Base-by-base conservation (phyloP, 2,113 vertebrate genomes). In the Myiagra hebetior region DNA sequence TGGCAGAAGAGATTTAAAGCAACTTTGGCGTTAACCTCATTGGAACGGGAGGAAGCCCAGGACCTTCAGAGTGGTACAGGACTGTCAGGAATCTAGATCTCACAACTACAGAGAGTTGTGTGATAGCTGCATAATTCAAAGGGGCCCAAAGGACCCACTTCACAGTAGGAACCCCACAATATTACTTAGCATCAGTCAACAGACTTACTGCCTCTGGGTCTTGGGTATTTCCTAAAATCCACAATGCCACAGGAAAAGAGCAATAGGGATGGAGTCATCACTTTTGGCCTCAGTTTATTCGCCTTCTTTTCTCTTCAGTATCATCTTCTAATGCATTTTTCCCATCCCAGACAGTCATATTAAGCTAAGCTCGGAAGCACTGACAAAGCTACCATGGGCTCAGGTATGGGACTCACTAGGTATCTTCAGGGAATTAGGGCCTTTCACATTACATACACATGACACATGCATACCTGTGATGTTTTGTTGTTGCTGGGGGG, bases 31-130 rank as follows among this genome's bases (percentile, higher is more conserved):
- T 47, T 72, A 82, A 22, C 13, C 6, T 60, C 15, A 33, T 4
- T n/a, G 28, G 24, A 21, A 91, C 7, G 5, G 3, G n/a, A 82
- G 22, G 15, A 89, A 87, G 68, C 22, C 59, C 44, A 44, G 63
- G 41, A 91, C 68, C 10, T 13, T 62, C 2, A 2, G 4, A 47
- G 22, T 33, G 20, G 13, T 72, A 50, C 87, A 56, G 33, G 56
- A 41, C 42, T 74, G 21, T 37, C 42, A 59, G 52, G 23, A 81
- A 87, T 63, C 30, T 7, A 30, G 12, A 63, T 23, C 20, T 87
- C 1, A 0, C 3, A 22, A 9, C 9, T 18, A 11, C 27, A 91
- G 60, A 75, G 31, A 55, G n/a, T 28, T n/a, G 6, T 31, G 37
- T 69, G 35, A 77, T 5, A 52, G 39, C 39, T 64, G 14, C 7